phyloP scores from a whole-genome alignment of 2,113 vertebrate species.

The Brachypodius melanocephalos region DNA sequence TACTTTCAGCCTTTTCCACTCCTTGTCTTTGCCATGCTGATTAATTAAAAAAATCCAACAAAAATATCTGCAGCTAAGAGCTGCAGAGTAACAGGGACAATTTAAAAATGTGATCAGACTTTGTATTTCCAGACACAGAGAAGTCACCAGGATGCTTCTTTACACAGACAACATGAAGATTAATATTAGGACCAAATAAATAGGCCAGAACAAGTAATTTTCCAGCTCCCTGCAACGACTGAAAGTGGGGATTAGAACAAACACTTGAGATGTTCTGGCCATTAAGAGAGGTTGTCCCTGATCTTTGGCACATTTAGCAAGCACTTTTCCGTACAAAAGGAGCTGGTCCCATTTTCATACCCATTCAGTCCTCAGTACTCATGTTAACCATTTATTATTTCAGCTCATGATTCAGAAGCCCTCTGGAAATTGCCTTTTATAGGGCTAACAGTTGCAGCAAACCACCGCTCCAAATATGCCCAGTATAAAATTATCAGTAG shows the following conservation, averaged over 20 bases:
- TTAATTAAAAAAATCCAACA: neutral
- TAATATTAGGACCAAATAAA: neutral
- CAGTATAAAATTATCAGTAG: neutral
- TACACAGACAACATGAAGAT: neutral
- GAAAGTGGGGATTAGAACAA: neutral
- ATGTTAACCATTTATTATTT: neutral
- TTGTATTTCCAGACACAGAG: neutral
- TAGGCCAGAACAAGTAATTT: neutral
- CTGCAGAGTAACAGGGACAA: neutral
- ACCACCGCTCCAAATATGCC: neutral
- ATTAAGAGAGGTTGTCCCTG: neutral
- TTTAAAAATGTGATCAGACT: neutral
- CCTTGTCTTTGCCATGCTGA: neutral
- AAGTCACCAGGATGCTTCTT: neutral
- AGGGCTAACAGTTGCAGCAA: neutral
- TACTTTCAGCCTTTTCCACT: neutral
- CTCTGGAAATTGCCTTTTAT: neutral
- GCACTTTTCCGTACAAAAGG: neutral
- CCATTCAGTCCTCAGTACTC: neutral
- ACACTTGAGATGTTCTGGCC: neutral
- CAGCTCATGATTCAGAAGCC: neutral
- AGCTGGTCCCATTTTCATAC: neutral
- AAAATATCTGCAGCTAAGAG: neutral
- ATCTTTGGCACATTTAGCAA: neutral
- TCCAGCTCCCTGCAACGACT: neutral